Percentiles rank a stretch among this genome's conserved stretches.
Conservation (phyloP, 2,113 vertebrate genomes). For the Osmerus eperlanus region DNA sequence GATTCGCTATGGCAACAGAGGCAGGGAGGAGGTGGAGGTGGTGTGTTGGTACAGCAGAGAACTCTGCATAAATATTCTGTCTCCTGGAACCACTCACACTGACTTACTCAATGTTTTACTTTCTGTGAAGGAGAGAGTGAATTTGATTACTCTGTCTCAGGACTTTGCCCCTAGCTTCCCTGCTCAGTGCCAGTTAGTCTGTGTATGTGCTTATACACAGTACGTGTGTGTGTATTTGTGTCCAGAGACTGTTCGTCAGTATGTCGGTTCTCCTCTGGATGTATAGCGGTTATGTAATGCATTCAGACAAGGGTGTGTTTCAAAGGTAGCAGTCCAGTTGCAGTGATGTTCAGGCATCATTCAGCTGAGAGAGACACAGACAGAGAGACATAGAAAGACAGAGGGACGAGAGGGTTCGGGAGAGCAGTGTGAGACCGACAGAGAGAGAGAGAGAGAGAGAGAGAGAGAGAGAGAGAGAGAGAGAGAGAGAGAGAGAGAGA, state of each 20-base stretch:
- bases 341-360: too few relatives aligned
- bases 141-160: not conserved
- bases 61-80: conserved; percentile 2
- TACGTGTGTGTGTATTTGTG: too few relatives aligned
- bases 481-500: not conserved
- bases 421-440: not conserved
- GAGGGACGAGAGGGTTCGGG: not conserved
- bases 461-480: not conserved
- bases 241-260: too few relatives aligned
- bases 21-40: conserved; percentile 24
- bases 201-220: too few relatives aligned
- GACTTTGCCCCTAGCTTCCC: too few relatives aligned
- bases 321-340: too few relatives aligned
- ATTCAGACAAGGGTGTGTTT: too few relatives aligned
- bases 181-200: too few relatives aligned
- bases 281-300: too few relatives aligned
- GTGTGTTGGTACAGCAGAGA: not conserved
- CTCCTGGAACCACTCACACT: not conserved
- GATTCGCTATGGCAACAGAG: conserved; percentile 42
- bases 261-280: too few relatives aligned
- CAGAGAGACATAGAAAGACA: not conserved
- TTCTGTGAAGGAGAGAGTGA: not conserved
- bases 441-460: not conserved
- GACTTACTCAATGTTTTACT: not conserved
- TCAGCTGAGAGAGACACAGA: too few relatives aligned